These are phyloP conservation scores for Lepidurus couesii DNA, from an alignment of 1,140 invertebrate species.

Conservation along the genomic window DNA sequence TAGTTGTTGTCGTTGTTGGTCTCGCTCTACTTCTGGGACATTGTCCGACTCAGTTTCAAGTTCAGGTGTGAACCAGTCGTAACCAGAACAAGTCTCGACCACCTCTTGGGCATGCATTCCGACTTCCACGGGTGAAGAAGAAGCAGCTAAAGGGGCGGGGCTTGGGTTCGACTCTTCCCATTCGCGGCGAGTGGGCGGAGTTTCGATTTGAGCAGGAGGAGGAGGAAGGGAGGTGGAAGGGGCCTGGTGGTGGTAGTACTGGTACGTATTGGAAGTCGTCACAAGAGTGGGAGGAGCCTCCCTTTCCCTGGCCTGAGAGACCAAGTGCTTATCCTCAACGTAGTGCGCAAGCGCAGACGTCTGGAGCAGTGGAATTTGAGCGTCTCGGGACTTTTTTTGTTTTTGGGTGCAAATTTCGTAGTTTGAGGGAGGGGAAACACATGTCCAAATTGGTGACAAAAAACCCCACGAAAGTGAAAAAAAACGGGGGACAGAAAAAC, in stretches of 20 bases:
- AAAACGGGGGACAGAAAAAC: background rate
- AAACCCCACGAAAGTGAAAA: background rate
- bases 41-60: constrained; percentile 15
- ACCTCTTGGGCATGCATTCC: constrained; percentile 26
- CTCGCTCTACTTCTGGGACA: constrained; percentile 17
- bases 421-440: background rate
- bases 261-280: background rate
- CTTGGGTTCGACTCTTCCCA: background rate
- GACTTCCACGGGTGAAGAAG: background rate
- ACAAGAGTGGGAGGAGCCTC: background rate
- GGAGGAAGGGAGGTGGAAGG: background rate
- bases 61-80: constrained; percentile 1
- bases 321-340: background rate
- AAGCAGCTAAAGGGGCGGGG: background rate
- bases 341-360: background rate
- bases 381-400: constrained; percentile 4
- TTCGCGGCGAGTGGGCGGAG: background rate
- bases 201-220: background rate
- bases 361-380: background rate
- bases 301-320: constrained; percentile 3
- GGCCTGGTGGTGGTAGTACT: background rate
- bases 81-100: constrained; percentile 38
- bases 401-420: background rate
- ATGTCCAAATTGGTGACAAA: background rate
- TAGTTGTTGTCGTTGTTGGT: background rate